These are phyloP conservation scores for Andrena camellia DNA, from an alignment of 2,888 invertebrate genomes.

Conservation along the genomic window DNA sequence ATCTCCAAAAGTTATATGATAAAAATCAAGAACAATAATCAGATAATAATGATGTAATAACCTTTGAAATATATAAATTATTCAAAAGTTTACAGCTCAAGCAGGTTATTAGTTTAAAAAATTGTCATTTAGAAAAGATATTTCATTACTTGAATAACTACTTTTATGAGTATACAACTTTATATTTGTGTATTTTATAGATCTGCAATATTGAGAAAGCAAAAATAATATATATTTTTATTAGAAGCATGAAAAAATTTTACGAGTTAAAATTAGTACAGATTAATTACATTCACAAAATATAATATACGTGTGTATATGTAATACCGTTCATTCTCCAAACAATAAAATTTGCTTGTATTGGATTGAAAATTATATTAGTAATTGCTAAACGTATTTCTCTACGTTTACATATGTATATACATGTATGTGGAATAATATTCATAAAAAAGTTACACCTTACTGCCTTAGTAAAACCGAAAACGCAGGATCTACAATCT, in stretches of 20 bases:
- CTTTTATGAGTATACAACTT: neutral
- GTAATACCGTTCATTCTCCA: conserved; percentile 4
- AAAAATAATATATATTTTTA: neutral
- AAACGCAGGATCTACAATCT: neutral
- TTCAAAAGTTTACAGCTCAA: conserved; percentile 38
- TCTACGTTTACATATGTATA: neutral
- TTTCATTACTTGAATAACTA: neutral
- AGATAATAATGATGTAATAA: conserved; percentile 29
- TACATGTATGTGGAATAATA: neutral
- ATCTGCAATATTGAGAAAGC: neutral
- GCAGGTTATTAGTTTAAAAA: conserved; percentile 36
- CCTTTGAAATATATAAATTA: conserved; percentile 35
- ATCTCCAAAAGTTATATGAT: conserved; percentile 38
- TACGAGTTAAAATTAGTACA: neutral
- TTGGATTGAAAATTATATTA: neutral
- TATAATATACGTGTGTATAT: conserved; percentile 16
- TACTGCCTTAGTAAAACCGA: neutral
- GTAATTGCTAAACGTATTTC: neutral
- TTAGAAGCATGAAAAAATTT: conserved; percentile 1
- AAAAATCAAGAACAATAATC: conserved; percentile 22
- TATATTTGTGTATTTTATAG: neutral
- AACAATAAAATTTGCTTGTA: conserved; percentile 2
- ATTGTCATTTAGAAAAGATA: neutral
- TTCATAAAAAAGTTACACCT: neutral
- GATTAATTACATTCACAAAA: conserved; percentile 6